Evolutionary conservation across 2,113 vertebrate species (phyloP), one percentile per base, ranked within the genome.

Genomic region (Notechis scutatus): DNA sequence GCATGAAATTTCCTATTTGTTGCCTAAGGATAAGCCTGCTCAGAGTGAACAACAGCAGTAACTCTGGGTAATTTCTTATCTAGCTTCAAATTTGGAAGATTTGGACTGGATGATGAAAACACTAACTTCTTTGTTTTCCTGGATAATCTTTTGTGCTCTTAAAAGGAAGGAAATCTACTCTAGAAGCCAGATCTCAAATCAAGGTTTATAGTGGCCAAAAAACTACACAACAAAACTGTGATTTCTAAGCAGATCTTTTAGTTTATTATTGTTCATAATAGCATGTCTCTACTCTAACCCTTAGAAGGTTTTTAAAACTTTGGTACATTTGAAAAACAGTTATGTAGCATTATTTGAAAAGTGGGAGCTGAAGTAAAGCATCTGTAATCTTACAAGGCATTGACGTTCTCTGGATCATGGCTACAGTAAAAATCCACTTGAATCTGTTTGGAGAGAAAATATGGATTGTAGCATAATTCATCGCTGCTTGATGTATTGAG

Each of bases 371-470:
- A 74, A 34, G n/a, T 74, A 18, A 69, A 69, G 61, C 11, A 20
- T n/a, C 24, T 10, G 2, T 7, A 21, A n/a, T 57, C 64, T 20
- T 21, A 89, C 52, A 81, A 14, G 42, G 34, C 26, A 85, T 81
- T 34, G 59, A 8, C 5, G 2, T 47, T 87, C 29, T 92, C 14
- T 61, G n/a, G n/a, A n/a, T 69, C 29, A 12, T 69, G 34, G 14
- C 86, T 42, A 89, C 74, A 47, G 20, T 56, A 52, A 21, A 61
- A 21, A 57, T 85, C 21, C 55, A 90, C 52, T 90, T 90, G 45
- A 86, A 86, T 24, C 89, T 56, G 54, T 85, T 61, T 86, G 55
- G 52, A 64, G 61, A 89, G 45, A 91, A 95, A 95, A 81, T 52
- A 12, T 85, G 90, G 24, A 55, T 23, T 52, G 92, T n/a, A 85